Percentiles rank a stretch among this genome's conserved stretches.
These are phyloP conservation scores for Colletes gigas DNA, from an alignment of 1,140 invertebrate genomes.

Conservation along the genomic window DNA sequence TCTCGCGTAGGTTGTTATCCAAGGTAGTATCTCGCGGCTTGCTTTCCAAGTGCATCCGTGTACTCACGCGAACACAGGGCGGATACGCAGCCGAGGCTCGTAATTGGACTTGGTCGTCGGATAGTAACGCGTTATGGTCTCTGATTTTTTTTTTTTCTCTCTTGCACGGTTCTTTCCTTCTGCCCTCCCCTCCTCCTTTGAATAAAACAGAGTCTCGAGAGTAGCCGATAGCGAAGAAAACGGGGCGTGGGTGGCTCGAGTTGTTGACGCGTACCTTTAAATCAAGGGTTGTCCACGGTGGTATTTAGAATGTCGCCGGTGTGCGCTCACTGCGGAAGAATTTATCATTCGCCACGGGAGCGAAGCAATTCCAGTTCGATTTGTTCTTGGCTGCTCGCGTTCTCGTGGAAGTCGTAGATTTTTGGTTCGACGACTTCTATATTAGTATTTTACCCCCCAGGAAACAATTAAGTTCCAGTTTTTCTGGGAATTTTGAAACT, in stretches of 20 bases:
- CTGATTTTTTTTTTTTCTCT: constrained; percentile 21
- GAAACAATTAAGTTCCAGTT: no score
- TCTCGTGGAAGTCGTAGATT: no score
- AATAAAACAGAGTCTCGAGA: not conserved
- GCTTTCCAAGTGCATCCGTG: constrained; percentile 33
- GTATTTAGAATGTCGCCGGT: constrained; percentile 2
- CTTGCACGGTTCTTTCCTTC: not conserved
- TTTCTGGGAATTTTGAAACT: no score
- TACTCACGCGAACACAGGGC: constrained; percentile 15
- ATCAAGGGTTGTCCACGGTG: constrained; percentile 16
- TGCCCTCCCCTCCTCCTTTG: not conserved
- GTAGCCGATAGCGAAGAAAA: constrained; percentile 17
- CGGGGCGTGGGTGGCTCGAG: not conserved
- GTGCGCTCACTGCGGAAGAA: not conserved
- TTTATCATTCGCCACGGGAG: not conserved
- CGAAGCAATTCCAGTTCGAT: not conserved
- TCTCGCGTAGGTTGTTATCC: constrained; percentile 47
- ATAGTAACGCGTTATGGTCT: constrained; percentile 41
- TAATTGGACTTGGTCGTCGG: constrained; percentile 46
- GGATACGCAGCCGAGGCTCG: constrained; percentile 16
- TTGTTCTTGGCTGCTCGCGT: no score
- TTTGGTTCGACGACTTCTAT: no score
- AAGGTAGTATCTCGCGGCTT: constrained; percentile 42
- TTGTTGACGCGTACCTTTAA: constrained; percentile 17
- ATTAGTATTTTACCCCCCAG: no score